phyloP scores from a whole-genome alignment of 64 coral and sea anemone genomes.

The Exaiptasia diaphana region DNA sequence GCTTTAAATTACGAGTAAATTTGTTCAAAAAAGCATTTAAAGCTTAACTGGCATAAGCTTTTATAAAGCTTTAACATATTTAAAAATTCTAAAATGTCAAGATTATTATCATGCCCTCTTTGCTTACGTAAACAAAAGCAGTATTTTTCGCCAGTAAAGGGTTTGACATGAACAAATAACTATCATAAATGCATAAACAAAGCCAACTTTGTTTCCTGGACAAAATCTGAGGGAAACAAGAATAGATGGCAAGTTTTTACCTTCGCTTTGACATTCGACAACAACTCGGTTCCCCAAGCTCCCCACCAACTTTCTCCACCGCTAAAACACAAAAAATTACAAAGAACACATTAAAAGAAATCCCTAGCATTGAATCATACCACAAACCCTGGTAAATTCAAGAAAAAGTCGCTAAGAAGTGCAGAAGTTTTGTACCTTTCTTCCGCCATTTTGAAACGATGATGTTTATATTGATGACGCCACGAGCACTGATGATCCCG shows the following conservation, averaged over 20 bases:
- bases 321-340: slow-evolving; percentile 34
- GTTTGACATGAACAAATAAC: no score
- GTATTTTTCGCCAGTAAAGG: no score
- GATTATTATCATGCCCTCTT: no score
- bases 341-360: background rate
- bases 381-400: background rate
- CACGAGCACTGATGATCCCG: background rate
- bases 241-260: no score
- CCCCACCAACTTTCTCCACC: slow-evolving; percentile 85
- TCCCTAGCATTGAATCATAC: background rate
- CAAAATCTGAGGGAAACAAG: no score
- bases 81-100: background rate
- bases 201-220: no score
- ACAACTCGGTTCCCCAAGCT: slow-evolving; percentile 61
- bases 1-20: background rate
- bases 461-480: slow-evolving; percentile 61
- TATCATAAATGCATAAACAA: no score
- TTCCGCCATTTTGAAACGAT: slow-evolving; percentile 81
- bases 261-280: slow-evolving; percentile 71
- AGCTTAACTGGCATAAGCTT: background rate
- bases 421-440: no score
- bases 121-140: no score
- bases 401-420: no score
- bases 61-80: background rate
- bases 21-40: background rate